Evolutionary conservation across 2,113 vertebrate genomes (phyloP), one percentile per base, ranked within the genome.

Genomic region (Leiothrix lutea): DNA sequence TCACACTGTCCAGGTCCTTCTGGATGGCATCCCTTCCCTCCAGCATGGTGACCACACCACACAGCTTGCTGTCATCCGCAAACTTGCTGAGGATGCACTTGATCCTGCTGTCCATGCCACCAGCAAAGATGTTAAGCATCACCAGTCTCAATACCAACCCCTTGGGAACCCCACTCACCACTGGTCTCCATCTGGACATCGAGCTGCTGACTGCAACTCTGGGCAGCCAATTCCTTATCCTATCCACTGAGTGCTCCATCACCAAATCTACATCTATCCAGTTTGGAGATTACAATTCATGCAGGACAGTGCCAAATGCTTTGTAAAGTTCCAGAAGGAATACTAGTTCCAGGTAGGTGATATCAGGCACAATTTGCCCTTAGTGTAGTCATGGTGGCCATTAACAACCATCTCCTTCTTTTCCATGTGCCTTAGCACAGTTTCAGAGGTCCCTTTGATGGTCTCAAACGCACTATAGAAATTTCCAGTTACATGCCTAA

Each of bases 31-130:
- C 24, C 23, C 16, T n/a, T 65, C 48, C 14, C 64, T 54, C 47
- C 24, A 54, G 47, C 11, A 47, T 11, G 9, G 40, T 20, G 56
- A 14, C 11, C 16, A 38, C 40, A 40, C 15, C 38, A 35, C 44
- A 57, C 17, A 50, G 17, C 2, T 51, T 36, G 31, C 16, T 40
- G 29, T 11, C 40, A 70, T 5, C 56, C 40, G 40, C 56, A 38
- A 17, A 40, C 11, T 20, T 54, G 40, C 28, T 70, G n/a, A 78
- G 12, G 8, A 15, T 40, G 24, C n/a, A 11, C 47, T 25, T 8
- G 13, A 62, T 54, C n/a, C 19, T 7, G 4, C 0, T 61, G 38
- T 23, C 38, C 28, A 38, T 13, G 45, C 8, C 4, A 0, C 12
- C 40, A 38, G 12, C 28, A 47, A 53, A 45, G 14, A 45, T 13